A percentile compares a stretch with the other conserved stretches of the same genome.
phyloP scores from a whole-genome alignment of 2,797 vertebrate species.

The Tenualosa ilisha region DNA sequence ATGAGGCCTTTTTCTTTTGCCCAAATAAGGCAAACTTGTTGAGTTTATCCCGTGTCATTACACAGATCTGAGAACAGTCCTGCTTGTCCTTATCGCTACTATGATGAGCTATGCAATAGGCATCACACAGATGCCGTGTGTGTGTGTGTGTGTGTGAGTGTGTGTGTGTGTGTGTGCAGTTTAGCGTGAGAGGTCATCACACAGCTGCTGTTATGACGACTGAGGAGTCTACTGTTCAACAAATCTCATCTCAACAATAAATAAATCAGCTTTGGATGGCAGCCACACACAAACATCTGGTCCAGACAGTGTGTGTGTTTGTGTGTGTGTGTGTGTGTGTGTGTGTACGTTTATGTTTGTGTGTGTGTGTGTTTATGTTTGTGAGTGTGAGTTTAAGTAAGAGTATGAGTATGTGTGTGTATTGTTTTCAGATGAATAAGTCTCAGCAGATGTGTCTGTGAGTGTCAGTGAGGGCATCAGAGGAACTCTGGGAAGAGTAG shows the following conservation, averaged over 20 bases:
- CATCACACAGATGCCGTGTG: too few species aligned
- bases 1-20: too few species aligned
- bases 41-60: too few species aligned
- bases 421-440: neutral
- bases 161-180: neutral
- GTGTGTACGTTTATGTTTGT: neutral
- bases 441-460: constrained; percentile 8
- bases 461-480: constrained; percentile 5
- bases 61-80: too few species aligned
- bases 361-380: neutral
- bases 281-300: neutral
- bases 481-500: constrained; percentile 43
- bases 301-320: neutral
- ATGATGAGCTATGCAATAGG: too few species aligned
- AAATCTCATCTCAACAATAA: neutral
- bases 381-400: too few species aligned
- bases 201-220: neutral
- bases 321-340: neutral
- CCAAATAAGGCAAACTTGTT: too few species aligned
- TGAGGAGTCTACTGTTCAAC: neutral
- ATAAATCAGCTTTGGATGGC: constrained; percentile 3
- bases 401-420: neutral
- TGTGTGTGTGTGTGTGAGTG: too few species aligned
- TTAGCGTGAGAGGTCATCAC: neutral
- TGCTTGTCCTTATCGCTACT: too few species aligned